Conservation (phyloP, 2,888 invertebrate genomes). For the Trachelus tabidus region DNA sequence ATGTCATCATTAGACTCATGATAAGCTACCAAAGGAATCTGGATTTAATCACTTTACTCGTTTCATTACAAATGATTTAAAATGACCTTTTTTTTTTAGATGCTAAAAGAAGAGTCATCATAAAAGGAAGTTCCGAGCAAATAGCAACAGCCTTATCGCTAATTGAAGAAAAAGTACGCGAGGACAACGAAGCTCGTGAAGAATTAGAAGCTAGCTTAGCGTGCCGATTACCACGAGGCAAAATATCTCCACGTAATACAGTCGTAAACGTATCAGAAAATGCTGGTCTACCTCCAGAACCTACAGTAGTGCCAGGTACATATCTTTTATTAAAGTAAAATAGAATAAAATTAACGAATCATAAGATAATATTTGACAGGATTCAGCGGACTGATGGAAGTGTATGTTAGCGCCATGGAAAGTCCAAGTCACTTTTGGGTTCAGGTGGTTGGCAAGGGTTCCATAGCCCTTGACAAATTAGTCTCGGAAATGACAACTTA, state of each 20-base stretch:
- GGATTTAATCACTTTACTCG: conserved; percentile 21
- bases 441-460: conserved; percentile 82
- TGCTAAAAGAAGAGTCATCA: conserved; percentile 55
- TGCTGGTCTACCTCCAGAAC: conserved; percentile 4
- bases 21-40: background rate
- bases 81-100: conserved; percentile 39
- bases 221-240: conserved; percentile 39
- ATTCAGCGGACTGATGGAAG: conserved; percentile 77
- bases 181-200: conserved; percentile 42
- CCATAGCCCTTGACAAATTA: conserved; percentile 81
- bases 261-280: conserved; percentile 22
- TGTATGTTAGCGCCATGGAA: conserved; percentile 87
- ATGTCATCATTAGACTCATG: background rate
- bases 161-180: conserved; percentile 77
- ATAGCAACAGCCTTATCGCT: conserved; percentile 78
- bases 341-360: background rate
- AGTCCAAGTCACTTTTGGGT: conserved; percentile 87
- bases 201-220: conserved; percentile 36
- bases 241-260: conserved; percentile 35
- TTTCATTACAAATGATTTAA: conserved; percentile 3
- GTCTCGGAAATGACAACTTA: conserved; percentile 86
- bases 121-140: conserved; percentile 79
- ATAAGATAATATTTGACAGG: conserved; percentile 19
- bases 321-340: conserved; percentile 1
- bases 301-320: background rate